Conservation (phyloP, 2,888 invertebrate genomes). For the Catocala sponsa region DNA sequence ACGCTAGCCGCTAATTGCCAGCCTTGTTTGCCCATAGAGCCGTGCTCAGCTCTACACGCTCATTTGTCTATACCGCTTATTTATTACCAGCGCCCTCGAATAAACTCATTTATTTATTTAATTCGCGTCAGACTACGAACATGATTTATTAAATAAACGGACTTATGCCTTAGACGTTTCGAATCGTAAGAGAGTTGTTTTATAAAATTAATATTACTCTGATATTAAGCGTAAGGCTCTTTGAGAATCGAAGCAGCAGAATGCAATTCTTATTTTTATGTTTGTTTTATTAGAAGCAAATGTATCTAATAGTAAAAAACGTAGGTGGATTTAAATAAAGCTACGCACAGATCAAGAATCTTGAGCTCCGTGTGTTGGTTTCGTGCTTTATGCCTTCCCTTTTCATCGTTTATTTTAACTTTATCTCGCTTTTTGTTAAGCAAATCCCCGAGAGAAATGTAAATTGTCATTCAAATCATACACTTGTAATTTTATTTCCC, state of each 20-base stretch:
- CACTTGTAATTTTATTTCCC: slow-evolving; percentile 1
- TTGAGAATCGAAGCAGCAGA: too few relatives aligned
- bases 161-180: background rate
- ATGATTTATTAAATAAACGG: slow-evolving; percentile 18
- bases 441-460: background rate
- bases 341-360: too few relatives aligned
- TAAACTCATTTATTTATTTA: slow-evolving; percentile 31
- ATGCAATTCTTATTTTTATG: too few relatives aligned
- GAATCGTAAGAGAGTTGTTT: background rate
- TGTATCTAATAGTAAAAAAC: too few relatives aligned
- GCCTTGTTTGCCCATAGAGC: slow-evolving; percentile 57
- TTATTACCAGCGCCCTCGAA: slow-evolving; percentile 30
- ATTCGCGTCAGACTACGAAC: slow-evolving; percentile 29
- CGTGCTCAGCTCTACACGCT: slow-evolving; percentile 35
- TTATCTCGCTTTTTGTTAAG: too few relatives aligned
- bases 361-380: too few relatives aligned
- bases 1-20: slow-evolving; percentile 56
- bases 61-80: slow-evolving; percentile 34
- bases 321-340: too few relatives aligned
- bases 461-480: slow-evolving; percentile 2
- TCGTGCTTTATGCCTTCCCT: too few relatives aligned
- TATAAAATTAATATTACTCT: too few relatives aligned
- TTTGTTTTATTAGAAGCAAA: too few relatives aligned
- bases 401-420: too few relatives aligned
- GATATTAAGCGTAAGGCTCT: too few relatives aligned